These are phyloP conservation scores for Geotrupes spiniger DNA, from an alignment of 2,888 invertebrate genomes.

Conservation along the genomic window DNA sequence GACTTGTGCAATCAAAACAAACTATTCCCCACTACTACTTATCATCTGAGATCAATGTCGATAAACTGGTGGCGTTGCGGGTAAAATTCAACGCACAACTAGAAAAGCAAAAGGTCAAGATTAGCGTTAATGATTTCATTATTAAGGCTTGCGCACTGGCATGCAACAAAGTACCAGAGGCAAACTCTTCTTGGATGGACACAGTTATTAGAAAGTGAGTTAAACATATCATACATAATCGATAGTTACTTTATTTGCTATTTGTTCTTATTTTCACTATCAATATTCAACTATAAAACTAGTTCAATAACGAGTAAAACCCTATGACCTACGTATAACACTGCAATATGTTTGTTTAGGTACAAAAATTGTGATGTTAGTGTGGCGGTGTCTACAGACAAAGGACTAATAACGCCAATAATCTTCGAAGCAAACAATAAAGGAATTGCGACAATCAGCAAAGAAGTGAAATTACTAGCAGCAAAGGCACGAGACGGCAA, in stretches of 20 bases:
- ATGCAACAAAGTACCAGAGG: slow-evolving; percentile 85
- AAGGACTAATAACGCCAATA: slow-evolving; percentile 95
- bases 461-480: slow-evolving; percentile 76
- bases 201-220: slow-evolving; percentile 87
- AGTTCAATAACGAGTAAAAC: no score
- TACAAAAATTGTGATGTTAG: slow-evolving; percentile 91
- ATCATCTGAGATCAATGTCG: slow-evolving; percentile 80
- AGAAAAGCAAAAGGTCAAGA: slow-evolving; percentile 76
- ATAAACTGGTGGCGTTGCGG: slow-evolving; percentile 73
- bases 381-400: slow-evolving; percentile 94
- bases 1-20: slow-evolving; percentile 84
- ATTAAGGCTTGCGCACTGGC: slow-evolving; percentile 91
- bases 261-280: no score
- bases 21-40: slow-evolving; percentile 97
- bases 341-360: no score
- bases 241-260: no score
- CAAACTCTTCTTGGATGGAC: slow-evolving; percentile 95
- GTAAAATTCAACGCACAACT: slow-evolving; percentile 75
- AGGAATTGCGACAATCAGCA: slow-evolving; percentile 81
- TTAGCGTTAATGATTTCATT: slow-evolving; percentile 95
- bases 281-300: no score
- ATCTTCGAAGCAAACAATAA: slow-evolving; percentile 88
- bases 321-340: no score
- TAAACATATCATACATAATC: slow-evolving; percentile 8
- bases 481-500: slow-evolving; percentile 84